Evolutionary conservation across 1,140 invertebrate genomes (phyloP).

Genomic region (Temnothorax nylanderi): DNA sequence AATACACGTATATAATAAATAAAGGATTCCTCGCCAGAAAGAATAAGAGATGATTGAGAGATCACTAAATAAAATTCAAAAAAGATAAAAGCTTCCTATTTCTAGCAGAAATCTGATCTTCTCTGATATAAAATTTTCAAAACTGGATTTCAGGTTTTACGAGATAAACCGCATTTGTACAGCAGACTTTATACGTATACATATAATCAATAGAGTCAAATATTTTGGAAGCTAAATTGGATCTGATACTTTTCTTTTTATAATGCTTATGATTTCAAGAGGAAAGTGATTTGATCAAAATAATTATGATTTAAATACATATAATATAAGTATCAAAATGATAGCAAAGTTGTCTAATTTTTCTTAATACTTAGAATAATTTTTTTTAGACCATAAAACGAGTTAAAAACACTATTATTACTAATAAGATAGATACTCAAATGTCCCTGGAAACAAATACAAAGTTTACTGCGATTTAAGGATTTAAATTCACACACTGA

Average conservation of each 20-base stretch:
- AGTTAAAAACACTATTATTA: background rate
- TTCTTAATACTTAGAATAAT: background rate
- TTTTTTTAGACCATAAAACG: background rate
- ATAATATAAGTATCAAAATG: background rate
- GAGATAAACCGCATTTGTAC: background rate
- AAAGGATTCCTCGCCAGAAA: background rate
- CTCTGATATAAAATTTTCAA: constrained; percentile 9
- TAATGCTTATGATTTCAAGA: background rate
- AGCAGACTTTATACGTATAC: background rate
- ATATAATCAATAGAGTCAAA: background rate
- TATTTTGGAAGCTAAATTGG: background rate
- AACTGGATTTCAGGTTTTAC: background rate
- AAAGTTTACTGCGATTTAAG: background rate
- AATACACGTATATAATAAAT: background rate
- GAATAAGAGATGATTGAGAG: background rate
- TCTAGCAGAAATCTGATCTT: background rate
- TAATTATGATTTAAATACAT: background rate
- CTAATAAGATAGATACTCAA: background rate
- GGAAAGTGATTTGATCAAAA: background rate
- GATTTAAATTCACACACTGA: too few relatives aligned
- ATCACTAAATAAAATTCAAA: constrained; percentile 12
- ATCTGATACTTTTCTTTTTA: background rate
- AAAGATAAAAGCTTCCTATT: background rate
- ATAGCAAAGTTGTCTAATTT: background rate
- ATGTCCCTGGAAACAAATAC: background rate